Evolutionary conservation across 2,888 invertebrate species (phyloP), one percentile per base, ranked within the genome.

Genomic region (Prosapia bicincta): DNA sequence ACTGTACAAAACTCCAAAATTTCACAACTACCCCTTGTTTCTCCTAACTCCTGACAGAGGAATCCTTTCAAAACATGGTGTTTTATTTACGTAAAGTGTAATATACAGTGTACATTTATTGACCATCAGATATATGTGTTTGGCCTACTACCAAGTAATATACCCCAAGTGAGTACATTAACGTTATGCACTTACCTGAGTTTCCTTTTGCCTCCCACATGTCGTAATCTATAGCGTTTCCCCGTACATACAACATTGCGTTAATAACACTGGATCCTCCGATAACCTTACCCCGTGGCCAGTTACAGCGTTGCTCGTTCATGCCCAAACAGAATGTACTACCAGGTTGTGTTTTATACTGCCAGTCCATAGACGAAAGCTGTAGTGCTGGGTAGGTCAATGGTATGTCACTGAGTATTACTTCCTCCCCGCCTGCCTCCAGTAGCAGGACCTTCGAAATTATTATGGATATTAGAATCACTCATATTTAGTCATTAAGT

Each of bases 201-300:
- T 82, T 92, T 0, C 96, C 97, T 82, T 92, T 83, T 13, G 83
- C 84, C 24, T 90, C 92, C 97, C 97, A 97, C n/a, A 87, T 86
- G 82, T 97, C 94, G 83, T 95, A 97, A 83, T 97, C 97, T 1
- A 86, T 88, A 71, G 88, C 89, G 83, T 97, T 95, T 0, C 96
- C 97, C 73, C 97, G 87, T 0, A 96, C 87, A 82, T 96, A 96
- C 76, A 95, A 87, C 96, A 97, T 96, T 23, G 95, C 96, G 83
- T 97, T 97, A 1, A 96, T 85, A 0, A 92, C 92, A 82, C 95
- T 94, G 15, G 91, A 92, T 0, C 97, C 97, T 0, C 89, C 89
- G 24, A 94, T 86, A 13, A 87, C 86, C 81, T 88, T 88, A 2
- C 85, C 85, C 26, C 89, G 83, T 0, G 86, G 86, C 86, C 86